Base-by-base conservation (phyloP, 2,797 vertebrate genomes). In the Parambassis ranga region DNA sequence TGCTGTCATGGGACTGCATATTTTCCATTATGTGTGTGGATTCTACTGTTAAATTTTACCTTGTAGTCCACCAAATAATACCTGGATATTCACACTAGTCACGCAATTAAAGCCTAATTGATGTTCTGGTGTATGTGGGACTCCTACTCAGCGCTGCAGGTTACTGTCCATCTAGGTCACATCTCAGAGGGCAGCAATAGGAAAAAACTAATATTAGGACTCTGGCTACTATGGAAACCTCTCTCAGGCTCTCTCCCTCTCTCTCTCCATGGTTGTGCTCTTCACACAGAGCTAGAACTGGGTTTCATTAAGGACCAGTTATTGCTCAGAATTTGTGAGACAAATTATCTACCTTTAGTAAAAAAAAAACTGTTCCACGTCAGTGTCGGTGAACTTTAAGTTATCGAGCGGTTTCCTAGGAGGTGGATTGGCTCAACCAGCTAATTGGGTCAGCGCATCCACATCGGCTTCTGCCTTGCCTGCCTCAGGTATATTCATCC, bases 401-500 rank as follows among this genome's bases (percentile, higher is more conserved):
- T 38, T 33, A 35, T 55, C 37, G 41, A 26, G 46, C n/a, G 22
- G 66, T 64, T 71, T 59, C 68, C 69, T 42, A 4, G 50, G 26
- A 68, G 60, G 23, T 15, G 39, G 37, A 19, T 24, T 38, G 37
- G 30, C 65, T 61, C 48, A 60, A 19, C 14, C 59, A 6, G 57
- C 46, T 86, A 62, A 83, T 75, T 76, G 47, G 58, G 63, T 51
- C 49, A 39, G 32, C 42, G 68, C 64, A 73, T 50, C 58, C 60
- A 60, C 65, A 66, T 50, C 60, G 63, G 58, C 46, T 30, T 69
- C 63, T 77, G 59, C 62, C 68, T 83, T 77, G 69, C 47, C 79
- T 79, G 81, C 31, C 35, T 71, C 69, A 59, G 69, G 77, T 81
- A 53, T 13, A 31, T 26, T 65, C 53, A 50, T 7, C 62, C 39